Conservation (phyloP, 2,113 vertebrate genomes). For the Tupaia tana region DNA sequence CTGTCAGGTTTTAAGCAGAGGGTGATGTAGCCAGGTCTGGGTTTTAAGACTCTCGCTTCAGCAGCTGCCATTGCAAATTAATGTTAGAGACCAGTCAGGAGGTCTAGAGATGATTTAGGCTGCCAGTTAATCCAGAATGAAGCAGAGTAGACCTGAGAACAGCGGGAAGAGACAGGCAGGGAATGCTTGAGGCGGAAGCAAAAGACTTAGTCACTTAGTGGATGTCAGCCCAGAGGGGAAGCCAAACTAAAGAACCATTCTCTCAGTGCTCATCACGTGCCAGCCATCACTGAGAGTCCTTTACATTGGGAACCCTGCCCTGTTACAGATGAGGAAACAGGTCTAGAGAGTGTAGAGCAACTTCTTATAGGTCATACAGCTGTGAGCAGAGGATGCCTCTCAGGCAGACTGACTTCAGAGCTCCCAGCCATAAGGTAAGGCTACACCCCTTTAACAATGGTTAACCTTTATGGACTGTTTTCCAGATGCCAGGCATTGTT, state of each 20-base stretch:
- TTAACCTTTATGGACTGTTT: background rate
- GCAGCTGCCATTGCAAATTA: background rate
- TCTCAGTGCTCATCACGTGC: accelerated
- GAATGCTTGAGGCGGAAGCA: no score
- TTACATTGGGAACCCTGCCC: accelerated
- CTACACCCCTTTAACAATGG: background rate
- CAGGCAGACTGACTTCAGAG: background rate
- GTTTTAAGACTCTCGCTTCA: background rate
- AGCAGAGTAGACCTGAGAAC: background rate
- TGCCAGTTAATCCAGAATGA: background rate
- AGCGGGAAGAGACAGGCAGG: background rate
- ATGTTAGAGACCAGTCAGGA: background rate
- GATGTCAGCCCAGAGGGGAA: accelerated
- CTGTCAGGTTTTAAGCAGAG: background rate
- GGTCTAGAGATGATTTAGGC: background rate
- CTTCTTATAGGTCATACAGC: background rate
- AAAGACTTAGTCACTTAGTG: no score
- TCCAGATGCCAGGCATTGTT: background rate
- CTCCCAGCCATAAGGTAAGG: background rate
- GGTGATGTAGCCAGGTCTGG: background rate
- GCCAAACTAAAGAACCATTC: accelerated
- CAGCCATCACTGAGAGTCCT: background rate
- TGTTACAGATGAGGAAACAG: background rate
- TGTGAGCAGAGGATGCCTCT: no score
- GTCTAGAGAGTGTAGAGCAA: background rate